Evolutionary conservation across 1,140 invertebrate species (phyloP).

Genomic region (Stenopsyche tienmushanensis): DNA sequence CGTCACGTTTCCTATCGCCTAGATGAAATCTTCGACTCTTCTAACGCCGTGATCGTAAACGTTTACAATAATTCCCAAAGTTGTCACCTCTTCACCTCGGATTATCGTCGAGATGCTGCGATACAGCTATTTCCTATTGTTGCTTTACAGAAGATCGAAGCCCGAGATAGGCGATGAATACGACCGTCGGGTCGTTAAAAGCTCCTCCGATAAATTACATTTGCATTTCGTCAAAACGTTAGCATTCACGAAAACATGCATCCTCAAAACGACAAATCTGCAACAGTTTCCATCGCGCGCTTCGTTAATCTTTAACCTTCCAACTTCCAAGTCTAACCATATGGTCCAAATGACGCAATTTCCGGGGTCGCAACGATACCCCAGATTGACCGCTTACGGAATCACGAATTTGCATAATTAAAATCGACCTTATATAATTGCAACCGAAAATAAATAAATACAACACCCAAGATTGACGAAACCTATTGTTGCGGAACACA

Average conservation of each 20-base stretch:
- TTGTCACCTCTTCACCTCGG: slow-evolving; percentile 23
- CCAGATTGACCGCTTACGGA: no score
- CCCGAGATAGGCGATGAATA: neutral
- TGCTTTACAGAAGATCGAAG: no score
- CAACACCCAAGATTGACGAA: no score
- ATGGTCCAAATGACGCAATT: slow-evolving; percentile 13
- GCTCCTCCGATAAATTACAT: no score
- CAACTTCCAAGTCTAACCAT: slow-evolving; percentile 1
- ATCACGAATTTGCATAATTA: no score
- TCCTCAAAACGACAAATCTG: no score
- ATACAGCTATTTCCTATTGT: neutral
- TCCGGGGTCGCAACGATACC: slow-evolving; percentile 15
- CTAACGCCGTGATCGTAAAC: neutral
- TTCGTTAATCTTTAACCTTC: slow-evolving; percentile 3
- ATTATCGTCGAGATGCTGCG: neutral
- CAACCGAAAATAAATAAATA: no score
- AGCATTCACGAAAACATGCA: no score
- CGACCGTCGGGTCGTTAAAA: neutral
- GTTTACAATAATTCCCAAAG: slow-evolving; percentile 1
- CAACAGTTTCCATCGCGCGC: neutral
- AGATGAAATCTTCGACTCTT: neutral
- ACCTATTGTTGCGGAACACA: no score
- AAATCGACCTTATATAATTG: no score
- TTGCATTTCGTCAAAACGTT: no score
- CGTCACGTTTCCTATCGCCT: neutral